Percentiles rank a stretch among this genome's conserved stretches.
Conservation (phyloP, 2,888 invertebrate species). For the Drosophila silvestris region DNA sequence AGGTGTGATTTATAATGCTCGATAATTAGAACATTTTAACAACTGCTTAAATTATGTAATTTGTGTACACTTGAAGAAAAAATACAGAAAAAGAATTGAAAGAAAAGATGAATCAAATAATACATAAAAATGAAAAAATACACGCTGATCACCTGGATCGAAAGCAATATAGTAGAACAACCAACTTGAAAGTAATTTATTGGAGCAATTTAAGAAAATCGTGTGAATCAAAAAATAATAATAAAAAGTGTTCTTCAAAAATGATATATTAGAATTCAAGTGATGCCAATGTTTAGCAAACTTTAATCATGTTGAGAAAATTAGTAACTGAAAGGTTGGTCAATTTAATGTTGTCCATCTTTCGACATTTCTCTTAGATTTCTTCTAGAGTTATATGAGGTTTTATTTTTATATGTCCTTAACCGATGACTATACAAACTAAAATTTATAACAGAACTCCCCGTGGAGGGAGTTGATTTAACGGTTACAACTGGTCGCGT, state of each 20-base stretch:
- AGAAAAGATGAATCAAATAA: neutral
- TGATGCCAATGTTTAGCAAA: neutral
- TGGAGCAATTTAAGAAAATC: neutral
- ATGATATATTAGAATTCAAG: neutral
- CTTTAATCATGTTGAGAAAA: neutral
- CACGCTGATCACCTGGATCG: neutral
- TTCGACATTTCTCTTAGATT: neutral
- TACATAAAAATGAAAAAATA: neutral
- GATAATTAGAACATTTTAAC: constrained; percentile 9
- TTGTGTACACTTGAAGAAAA: neutral
- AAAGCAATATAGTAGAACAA: neutral
- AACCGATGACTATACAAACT: neutral
- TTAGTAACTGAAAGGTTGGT: neutral
- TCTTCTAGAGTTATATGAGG: neutral
- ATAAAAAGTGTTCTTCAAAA: neutral
- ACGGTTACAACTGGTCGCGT: constrained; percentile 18
- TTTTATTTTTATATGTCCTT: no score
- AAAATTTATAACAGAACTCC: neutral
- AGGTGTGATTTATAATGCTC: constrained; percentile 52
- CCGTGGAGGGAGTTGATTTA: neutral
- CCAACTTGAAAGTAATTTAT: neutral
- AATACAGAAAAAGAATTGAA: no score
- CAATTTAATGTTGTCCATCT: neutral
- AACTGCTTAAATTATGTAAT: neutral
- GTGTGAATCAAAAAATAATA: neutral